phyloP scores from a whole-genome alignment of 2,888 invertebrate species.

The Lithosia quadra region DNA sequence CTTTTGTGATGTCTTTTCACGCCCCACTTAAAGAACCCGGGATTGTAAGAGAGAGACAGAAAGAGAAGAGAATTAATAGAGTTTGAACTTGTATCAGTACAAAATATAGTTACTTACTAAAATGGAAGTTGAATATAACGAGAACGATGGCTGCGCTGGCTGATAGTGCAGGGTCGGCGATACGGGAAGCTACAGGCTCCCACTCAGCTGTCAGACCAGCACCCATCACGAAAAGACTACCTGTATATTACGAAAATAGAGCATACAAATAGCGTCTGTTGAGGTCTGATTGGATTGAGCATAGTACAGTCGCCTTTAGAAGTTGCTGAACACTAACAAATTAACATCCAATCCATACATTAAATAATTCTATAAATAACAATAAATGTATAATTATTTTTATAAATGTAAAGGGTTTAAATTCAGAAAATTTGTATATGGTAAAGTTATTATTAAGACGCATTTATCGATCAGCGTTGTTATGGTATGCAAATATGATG shows the following conservation, averaged over 20 bases:
- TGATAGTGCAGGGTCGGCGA: constrained; percentile 92
- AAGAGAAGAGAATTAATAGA: background rate
- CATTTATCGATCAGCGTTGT: background rate
- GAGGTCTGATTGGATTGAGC: too few species aligned
- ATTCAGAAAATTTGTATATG: too few species aligned
- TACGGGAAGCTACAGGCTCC: constrained; percentile 78
- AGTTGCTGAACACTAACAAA: too few species aligned
- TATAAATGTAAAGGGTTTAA: too few species aligned
- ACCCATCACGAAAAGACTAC: constrained; percentile 91
- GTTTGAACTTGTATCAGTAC: background rate
- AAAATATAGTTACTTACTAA: constrained; percentile 83
- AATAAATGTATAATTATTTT: too few species aligned
- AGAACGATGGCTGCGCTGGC: constrained; percentile 91
- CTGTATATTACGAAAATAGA: constrained; percentile 66
- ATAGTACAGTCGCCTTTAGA: too few species aligned
- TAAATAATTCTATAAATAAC: too few species aligned
- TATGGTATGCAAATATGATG: background rate
- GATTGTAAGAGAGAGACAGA: too few species aligned
- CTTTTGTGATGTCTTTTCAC: too few species aligned
- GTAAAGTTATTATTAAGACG: background rate
- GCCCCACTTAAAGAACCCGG: too few species aligned
- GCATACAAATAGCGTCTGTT: background rate
- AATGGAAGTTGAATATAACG: constrained; percentile 92
- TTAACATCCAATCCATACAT: too few species aligned
- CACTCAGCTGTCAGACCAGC: constrained; percentile 80